Percentiles rank a stretch among this genome's conserved stretches.
Conservation (phyloP, 2,797 vertebrate genomes). For the Tapera naevia region DNA sequence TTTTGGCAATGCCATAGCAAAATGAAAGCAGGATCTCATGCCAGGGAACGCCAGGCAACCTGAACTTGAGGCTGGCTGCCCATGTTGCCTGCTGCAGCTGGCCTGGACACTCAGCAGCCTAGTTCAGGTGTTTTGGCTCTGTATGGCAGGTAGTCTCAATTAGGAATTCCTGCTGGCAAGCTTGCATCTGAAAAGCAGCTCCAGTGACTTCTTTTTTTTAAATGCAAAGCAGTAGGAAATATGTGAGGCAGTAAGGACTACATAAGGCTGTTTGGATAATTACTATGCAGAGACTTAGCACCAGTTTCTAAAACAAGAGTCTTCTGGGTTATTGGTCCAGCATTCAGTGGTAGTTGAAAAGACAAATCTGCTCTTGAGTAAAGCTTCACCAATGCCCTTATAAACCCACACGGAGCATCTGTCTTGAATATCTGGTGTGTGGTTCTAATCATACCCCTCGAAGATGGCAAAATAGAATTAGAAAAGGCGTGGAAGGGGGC, state of each 20-base stretch:
- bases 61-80: background rate
- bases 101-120: background rate
- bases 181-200: conserved; percentile 4
- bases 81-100: rapidly evolving
- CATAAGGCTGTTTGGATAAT: rapidly evolving
- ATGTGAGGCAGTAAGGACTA: background rate
- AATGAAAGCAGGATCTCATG: rapidly evolving
- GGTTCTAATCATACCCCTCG: background rate
- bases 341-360: background rate
- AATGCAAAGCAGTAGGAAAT: background rate
- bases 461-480: background rate
- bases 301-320: background rate
- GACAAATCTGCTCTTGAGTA: background rate
- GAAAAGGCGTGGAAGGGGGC: background rate
- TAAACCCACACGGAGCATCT: background rate
- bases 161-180: background rate
- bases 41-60: background rate
- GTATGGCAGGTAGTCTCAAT: background rate
- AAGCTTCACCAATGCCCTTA: background rate
- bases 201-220: background rate
- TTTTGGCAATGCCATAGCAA: background rate
- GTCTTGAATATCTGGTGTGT: background rate
- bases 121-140: rapidly evolving
- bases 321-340: background rate
- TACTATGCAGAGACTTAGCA: background rate